These are phyloP conservation scores for Monomorium pharaonis DNA, from an alignment of 1,140 invertebrate genomes.

Conservation along the genomic window DNA sequence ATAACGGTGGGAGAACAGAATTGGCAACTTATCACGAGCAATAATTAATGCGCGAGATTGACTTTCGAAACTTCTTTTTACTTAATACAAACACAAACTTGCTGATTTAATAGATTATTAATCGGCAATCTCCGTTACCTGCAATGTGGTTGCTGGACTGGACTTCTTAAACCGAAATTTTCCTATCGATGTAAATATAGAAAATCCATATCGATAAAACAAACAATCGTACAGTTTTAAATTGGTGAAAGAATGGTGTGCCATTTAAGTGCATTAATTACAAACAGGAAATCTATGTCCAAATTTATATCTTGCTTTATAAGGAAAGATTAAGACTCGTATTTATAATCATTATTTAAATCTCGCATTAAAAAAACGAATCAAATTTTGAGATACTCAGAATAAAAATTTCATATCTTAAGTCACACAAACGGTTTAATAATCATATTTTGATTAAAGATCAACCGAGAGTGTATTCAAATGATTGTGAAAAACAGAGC, in stretches of 20 bases:
- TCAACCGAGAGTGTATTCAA: not conserved
- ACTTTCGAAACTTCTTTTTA: conserved; percentile 72
- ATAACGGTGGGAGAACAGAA: conserved; percentile 29
- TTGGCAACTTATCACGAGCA: conserved; percentile 67
- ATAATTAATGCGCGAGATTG: conserved; percentile 70
- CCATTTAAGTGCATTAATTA: not conserved
- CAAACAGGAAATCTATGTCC: not conserved
- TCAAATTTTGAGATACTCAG: not conserved
- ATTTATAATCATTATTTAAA: conserved; percentile 5
- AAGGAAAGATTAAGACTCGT: not conserved
- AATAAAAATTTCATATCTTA: conserved; percentile 9
- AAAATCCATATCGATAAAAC: conserved; percentile 2
- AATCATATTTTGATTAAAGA: not conserved
- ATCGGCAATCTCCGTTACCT: conserved; percentile 56
- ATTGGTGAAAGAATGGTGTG: not conserved
- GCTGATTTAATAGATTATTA: conserved; percentile 72
- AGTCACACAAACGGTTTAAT: not conserved
- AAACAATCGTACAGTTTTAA: not conserved
- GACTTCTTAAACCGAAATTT: not conserved
- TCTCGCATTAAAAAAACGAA: not conserved
- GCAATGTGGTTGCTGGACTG: not conserved
- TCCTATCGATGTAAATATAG: conserved; percentile 18
- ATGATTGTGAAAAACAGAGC: not conserved
- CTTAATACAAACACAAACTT: conserved; percentile 71
- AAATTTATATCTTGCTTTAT: not conserved